Percentiles rank a stretch among this genome's conserved stretches.
phyloP scores from a whole-genome alignment of 2,113 vertebrate species.

The Monarcha castaneiventris region DNA sequence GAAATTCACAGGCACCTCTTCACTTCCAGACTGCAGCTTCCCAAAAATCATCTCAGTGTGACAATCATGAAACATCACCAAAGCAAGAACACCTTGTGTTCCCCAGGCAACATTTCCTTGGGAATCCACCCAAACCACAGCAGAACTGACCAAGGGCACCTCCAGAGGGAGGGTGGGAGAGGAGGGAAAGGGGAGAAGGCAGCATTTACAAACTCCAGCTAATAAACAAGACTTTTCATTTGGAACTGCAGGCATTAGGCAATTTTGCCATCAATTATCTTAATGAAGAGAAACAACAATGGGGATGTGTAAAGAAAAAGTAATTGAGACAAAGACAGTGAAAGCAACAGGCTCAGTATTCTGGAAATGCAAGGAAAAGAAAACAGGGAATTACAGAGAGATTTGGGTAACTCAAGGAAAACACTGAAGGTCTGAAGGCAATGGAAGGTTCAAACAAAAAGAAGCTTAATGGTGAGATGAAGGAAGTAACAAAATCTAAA shows the following conservation, averaged over 20 bases:
- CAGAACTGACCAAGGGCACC: not conserved
- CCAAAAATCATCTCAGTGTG: not conserved
- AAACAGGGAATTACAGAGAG: not conserved
- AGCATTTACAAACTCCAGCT: not conserved
- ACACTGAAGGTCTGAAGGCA: not conserved
- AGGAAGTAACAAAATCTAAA: not conserved
- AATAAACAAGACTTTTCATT: not conserved
- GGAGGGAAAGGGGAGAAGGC: not conserved
- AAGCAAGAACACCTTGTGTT: accelerated
- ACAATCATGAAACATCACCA: accelerated
- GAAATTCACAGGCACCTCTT: not conserved
- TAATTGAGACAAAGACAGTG: not conserved
- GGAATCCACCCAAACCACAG: not conserved
- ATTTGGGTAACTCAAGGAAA: not conserved
- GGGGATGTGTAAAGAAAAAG: not conserved
- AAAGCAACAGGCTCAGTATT: not conserved
- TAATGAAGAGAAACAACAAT: not conserved
- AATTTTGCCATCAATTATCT: not conserved
- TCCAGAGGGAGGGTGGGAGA: not conserved
- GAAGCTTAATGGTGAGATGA: not conserved
- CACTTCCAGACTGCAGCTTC: not conserved
- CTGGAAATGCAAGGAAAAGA: not conserved
- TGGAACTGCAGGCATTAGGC: not conserved
- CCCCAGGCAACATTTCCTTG: not conserved
- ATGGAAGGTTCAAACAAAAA: not conserved